Evolutionary conservation across 1,140 invertebrate species (phyloP), one percentile per base, ranked within the genome.

Genomic region (Euwallacea similis): DNA sequence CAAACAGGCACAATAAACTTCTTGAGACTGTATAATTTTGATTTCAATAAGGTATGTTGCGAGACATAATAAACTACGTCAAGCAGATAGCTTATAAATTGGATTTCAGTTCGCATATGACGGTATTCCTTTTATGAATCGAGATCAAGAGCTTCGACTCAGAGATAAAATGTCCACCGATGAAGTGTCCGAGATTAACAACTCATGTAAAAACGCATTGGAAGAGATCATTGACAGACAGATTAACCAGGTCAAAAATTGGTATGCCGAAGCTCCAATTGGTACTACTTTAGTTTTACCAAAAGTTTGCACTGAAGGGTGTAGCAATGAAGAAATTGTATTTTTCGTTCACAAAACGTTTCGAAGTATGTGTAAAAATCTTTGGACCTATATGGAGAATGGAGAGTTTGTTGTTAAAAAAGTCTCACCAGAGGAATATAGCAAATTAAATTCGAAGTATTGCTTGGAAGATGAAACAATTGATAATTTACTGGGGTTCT

Each of bases 31-130:
- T 81, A 90, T 78, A 85, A 87, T 41, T 92, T 92, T 83, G 85
- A 92, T 79, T 92, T 91, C 78, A 91, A 91, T 80, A 90, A 91
- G 86, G 90, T 91, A 69, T 43, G 42, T 56, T 55, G 21, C 54
- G 11, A 43, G 7, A 61, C 11, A 21, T 13, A n/a, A 6, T 42
- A 61, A 41, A 33, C 21, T 4, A 33, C 21, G 21, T 65, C 16
- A 65, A 59, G 16, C 13, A 4, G 53, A 6, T 13, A 64, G 44
- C 15, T 42, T 43, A 21, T 1, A 44, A n/a, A 21, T 44, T 67
- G n/a, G 16, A 42, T 70, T 84, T 65, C 80, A 92, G 91, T 86
- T 89, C 75, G 82, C 83, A 41, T 88, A 89, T 78, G 81, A 88
- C 68, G 90, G 90, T 43, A 84, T 92, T 61, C 84, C 89, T 7